Percentiles rank a stretch among this genome's conserved stretches.
phyloP scores from a whole-genome alignment of 2,113 vertebrate species.

The Daubentonia madagascariensis region DNA sequence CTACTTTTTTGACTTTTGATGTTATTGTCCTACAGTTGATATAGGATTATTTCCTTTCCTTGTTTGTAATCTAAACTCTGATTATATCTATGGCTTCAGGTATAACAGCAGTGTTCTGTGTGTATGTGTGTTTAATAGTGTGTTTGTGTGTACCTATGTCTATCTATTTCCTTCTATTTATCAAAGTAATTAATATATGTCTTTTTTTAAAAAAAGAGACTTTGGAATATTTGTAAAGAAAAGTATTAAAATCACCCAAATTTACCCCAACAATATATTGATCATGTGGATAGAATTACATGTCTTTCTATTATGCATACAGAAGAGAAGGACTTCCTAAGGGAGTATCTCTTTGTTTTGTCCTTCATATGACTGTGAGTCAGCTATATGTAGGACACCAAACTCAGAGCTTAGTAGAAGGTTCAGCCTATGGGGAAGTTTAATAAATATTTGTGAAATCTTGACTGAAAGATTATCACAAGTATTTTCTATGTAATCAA shows the following conservation, averaged over 20 bases:
- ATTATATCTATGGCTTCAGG: not conserved
- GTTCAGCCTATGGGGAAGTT: rapidly evolving
- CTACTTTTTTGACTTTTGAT: not conserved
- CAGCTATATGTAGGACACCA: not conserved
- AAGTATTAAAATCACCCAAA: not conserved
- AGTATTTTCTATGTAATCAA: not conserved
- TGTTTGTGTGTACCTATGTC: not conserved
- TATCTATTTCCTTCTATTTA: not conserved
- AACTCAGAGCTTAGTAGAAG: not conserved
- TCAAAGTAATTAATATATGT: not conserved
- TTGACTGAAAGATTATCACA: not conserved
- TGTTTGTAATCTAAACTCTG: not conserved
- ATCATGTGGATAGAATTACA: not conserved
- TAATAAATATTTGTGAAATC: not conserved
- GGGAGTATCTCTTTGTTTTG: not conserved
- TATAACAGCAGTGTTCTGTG: not conserved
- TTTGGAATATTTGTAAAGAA: not conserved
- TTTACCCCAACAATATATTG: not conserved
- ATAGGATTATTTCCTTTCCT: not conserved
- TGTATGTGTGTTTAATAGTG: not conserved
- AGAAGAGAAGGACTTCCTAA: not conserved
- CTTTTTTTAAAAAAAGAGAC: not conserved
- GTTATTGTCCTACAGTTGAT: not conserved
- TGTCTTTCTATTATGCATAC: not conserved
- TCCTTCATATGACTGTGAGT: not conserved